Evolutionary conservation across 2,113 vertebrate genomes (phyloP).

Genomic region (Siniperca knerii): DNA sequence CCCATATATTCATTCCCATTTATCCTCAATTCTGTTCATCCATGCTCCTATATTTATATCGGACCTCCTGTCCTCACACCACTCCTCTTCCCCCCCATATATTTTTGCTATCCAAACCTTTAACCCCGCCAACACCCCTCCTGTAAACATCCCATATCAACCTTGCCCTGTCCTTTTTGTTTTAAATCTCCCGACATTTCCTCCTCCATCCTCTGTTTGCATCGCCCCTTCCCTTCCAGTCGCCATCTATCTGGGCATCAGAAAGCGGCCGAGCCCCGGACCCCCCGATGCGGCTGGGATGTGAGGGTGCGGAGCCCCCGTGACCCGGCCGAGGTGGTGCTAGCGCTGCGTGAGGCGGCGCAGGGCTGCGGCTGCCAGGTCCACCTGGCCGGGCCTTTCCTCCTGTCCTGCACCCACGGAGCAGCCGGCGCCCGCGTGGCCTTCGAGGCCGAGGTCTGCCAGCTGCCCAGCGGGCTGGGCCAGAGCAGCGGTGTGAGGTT

Average conservation of each 20-base stretch:
- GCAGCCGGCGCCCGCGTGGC: conserved; percentile 88
- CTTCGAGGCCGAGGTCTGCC: conserved; percentile 92
- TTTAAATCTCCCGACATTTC: neutral
- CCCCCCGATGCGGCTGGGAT: conserved; percentile 90
- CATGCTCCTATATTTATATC: neutral
- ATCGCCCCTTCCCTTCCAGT: conserved; percentile 80
- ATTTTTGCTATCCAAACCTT: neutral
- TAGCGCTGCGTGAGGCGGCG: conserved; percentile 88
- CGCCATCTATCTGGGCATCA: conserved; percentile 97
- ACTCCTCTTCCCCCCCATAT: neutral
- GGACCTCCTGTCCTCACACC: neutral
- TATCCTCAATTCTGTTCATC: conserved; percentile 6
- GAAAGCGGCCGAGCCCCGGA: conserved; percentile 88
- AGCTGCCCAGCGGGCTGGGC: conserved; percentile 86
- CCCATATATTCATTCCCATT: neutral
- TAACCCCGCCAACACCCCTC: neutral
- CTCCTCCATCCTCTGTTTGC: neutral
- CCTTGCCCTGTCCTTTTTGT: neutral
- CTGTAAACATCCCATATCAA: conserved; percentile 65
- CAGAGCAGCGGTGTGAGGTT: conserved; percentile 89
- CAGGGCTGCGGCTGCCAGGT: conserved; percentile 88
- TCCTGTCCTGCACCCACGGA: conserved; percentile 91
- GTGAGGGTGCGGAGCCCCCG: conserved; percentile 88
- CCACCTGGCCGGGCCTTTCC: conserved; percentile 90
- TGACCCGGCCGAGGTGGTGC: conserved; percentile 88